A percentile compares a stretch with the other conserved stretches of the same genome.
These are phyloP conservation scores for Crotalus viridis DNA, from an alignment of 2,113 vertebrate species.

Conservation along the genomic window DNA sequence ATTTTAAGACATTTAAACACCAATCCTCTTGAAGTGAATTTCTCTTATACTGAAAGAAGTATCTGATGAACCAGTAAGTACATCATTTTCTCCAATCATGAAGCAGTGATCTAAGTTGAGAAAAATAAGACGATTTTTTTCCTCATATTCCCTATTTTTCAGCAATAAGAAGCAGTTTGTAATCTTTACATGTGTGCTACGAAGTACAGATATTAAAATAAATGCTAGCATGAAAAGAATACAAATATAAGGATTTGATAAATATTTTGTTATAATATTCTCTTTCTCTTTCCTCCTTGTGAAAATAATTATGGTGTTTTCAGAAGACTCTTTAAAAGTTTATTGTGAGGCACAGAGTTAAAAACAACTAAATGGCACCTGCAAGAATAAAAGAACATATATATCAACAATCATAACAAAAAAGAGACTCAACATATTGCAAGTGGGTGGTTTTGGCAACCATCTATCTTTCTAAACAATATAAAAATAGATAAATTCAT, in stretches of 20 bases:
- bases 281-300: slow-evolving; percentile 43
- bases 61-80: not conserved
- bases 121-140: not conserved
- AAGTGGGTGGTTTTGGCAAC: not conserved
- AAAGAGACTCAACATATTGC: slow-evolving; percentile 34
- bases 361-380: slow-evolving; percentile 22
- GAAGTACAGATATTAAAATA: not conserved
- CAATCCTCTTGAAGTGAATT: not conserved
- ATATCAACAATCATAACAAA: not conserved
- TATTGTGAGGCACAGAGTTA: not conserved
- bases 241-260: slow-evolving; percentile 6
- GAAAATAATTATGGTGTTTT: slow-evolving; percentile 46
- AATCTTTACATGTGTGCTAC: slow-evolving; percentile 18
- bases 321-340: not conserved
- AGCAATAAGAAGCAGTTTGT: not conserved
- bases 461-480: slow-evolving; percentile 19
- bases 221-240: slow-evolving; percentile 20
- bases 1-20: not conserved
- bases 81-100: slow-evolving; percentile 20
- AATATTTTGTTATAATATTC: slow-evolving; percentile 15
- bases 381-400: slow-evolving; percentile 48
- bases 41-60: not conserved
- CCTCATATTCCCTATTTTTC: slow-evolving; percentile 23
- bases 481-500: slow-evolving; percentile 49
- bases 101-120: not conserved